Percentiles rank a stretch among this genome's conserved stretches.
phyloP scores from a whole-genome alignment of 2,888 invertebrate genomes.

The Megastigmus dorsalis region DNA sequence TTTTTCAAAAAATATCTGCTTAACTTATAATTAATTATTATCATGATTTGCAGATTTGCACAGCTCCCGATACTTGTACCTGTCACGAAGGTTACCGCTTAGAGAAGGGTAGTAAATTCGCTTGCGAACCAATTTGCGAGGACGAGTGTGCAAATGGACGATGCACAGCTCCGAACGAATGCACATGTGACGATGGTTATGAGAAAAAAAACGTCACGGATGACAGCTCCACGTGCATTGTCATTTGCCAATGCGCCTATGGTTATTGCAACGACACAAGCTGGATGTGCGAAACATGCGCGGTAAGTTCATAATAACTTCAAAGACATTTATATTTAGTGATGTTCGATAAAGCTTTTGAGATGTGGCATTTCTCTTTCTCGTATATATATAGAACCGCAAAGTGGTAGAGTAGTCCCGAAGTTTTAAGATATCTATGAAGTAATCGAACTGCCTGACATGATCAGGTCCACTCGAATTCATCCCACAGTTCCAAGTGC shows the following conservation, averaged over 20 bases:
- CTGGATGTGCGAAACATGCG: constrained; percentile 49
- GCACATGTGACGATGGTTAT: constrained; percentile 68
- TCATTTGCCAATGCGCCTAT: constrained; percentile 67
- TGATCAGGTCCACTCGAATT: too few species aligned
- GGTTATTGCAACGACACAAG: constrained; percentile 54
- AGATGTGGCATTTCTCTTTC: too few species aligned
- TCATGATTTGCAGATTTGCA: constrained; percentile 54
- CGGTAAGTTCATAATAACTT: constrained; percentile 14
- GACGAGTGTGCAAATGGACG: constrained; percentile 71
- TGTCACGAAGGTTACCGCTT: constrained; percentile 57
- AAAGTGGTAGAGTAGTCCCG: too few species aligned
- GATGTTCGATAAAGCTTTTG: too few species aligned
- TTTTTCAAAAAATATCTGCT: too few species aligned
- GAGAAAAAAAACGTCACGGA: constrained; percentile 28
- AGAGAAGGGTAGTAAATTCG: constrained; percentile 50
- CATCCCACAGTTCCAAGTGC: too few species aligned
- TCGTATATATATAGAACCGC: too few species aligned
- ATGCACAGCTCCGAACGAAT: constrained; percentile 72
- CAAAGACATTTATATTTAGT: too few species aligned
- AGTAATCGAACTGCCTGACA: too few species aligned
- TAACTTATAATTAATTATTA: background rate
- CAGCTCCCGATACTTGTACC: constrained; percentile 56
- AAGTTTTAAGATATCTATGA: too few species aligned
- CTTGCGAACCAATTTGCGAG: constrained; percentile 64
- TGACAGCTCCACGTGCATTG: constrained; percentile 58